Evolutionary conservation across 2,797 vertebrate genomes (phyloP).

Genomic region (Paguma larvata): DNA sequence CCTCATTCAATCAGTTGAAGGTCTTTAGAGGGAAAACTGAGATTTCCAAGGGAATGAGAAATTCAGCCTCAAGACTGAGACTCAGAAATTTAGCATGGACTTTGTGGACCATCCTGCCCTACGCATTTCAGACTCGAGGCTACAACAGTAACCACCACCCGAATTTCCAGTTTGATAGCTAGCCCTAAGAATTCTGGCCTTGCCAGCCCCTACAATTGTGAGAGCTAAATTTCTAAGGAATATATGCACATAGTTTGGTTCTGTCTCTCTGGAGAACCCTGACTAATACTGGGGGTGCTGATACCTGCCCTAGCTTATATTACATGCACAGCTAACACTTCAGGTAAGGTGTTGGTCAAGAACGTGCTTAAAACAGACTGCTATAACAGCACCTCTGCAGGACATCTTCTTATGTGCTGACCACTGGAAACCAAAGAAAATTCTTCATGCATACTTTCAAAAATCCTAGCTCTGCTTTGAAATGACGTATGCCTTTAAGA

Average conservation of each 20-base stretch:
- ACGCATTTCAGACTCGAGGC: not conserved
- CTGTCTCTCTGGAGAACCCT: not conserved
- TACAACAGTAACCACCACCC: not conserved
- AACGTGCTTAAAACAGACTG: not conserved
- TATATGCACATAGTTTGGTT: not conserved
- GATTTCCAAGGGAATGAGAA: not conserved
- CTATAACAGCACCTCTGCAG: not conserved
- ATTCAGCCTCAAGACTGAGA: not conserved
- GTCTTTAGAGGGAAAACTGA: not conserved
- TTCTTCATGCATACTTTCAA: not conserved
- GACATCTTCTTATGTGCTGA: not conserved
- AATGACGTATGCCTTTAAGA: not conserved
- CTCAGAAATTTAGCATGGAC: not conserved
- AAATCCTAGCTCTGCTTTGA: not conserved
- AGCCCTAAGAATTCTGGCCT: not conserved
- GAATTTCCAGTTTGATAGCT: not conserved
- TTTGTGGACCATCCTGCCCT: not conserved
- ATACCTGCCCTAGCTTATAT: not conserved
- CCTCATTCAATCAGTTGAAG: not conserved
- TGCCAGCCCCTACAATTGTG: not conserved
- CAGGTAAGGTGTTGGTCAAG: not conserved
- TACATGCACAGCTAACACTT: not conserved
- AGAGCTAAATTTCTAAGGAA: not conserved
- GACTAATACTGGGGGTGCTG: not conserved
- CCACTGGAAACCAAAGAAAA: not conserved